Conservation (phyloP, 2,888 invertebrate species). For the Sycophila texana region DNA sequence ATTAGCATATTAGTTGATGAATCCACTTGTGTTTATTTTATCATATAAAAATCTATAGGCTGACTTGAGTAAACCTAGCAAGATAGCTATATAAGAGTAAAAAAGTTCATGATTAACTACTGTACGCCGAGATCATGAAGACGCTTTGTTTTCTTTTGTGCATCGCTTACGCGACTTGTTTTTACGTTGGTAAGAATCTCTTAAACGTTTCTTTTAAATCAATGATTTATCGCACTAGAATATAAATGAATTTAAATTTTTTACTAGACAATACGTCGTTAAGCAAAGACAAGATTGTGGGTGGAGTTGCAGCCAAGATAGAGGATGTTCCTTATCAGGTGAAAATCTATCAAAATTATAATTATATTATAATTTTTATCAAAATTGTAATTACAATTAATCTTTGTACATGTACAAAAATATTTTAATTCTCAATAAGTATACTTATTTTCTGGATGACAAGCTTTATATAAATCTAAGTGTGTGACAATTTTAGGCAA, state of each 20-base stretch:
- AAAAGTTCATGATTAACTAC: neutral
- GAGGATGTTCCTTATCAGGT: conserved; percentile 3
- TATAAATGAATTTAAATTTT: neutral
- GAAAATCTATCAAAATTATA: neutral
- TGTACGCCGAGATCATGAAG: neutral
- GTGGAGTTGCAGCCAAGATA: neutral
- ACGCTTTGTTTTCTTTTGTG: neutral
- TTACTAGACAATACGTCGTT: neutral
- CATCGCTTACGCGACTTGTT: conserved; percentile 12
- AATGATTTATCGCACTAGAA: no score
- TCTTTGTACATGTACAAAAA: neutral
- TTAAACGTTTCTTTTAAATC: neutral
- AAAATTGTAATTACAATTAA: neutral
- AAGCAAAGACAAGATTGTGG: conserved; percentile 17
- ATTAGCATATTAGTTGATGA: neutral
- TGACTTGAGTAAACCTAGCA: no score
- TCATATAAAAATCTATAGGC: no score
- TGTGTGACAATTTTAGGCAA: neutral
- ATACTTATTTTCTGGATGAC: neutral
- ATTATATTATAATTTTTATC: no score
- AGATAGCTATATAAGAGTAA: no score
- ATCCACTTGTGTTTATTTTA: conserved; percentile 20
- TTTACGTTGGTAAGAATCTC: conserved; percentile 11
- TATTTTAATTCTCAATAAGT: neutral
- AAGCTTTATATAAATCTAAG: neutral